These are phyloP conservation scores for Lipotes vexillifer DNA, from an alignment of 2,113 vertebrate genomes.

Conservation along the genomic window DNA sequence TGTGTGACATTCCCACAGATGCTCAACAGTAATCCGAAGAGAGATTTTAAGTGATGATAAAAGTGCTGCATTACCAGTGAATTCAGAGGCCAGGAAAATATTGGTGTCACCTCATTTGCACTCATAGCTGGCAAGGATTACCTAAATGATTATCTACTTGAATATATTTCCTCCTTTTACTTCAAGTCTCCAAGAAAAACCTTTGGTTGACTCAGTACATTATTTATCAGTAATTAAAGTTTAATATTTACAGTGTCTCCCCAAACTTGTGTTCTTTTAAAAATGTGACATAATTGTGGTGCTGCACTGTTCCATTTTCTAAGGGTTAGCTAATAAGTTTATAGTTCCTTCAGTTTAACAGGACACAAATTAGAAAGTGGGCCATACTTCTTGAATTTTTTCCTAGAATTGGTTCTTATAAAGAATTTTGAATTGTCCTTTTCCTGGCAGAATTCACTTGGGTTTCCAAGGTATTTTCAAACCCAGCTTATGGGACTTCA, in stretches of 20 bases:
- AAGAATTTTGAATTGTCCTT: slow-evolving; percentile 14
- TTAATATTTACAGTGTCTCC: background rate
- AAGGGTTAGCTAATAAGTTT: background rate
- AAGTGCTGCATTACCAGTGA: background rate
- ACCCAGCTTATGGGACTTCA: background rate
- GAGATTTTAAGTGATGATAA: background rate
- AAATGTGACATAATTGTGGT: background rate
- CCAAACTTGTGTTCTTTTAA: background rate
- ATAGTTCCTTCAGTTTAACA: background rate
- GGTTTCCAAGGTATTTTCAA: slow-evolving; percentile 37
- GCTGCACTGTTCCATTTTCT: background rate
- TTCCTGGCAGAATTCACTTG: background rate
- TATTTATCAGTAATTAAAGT: background rate
- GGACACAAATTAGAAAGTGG: slow-evolving; percentile 37
- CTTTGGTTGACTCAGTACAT: background rate
- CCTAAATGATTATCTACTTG: background rate
- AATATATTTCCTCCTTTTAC: background rate
- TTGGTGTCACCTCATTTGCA: background rate
- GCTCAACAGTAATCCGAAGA: background rate
- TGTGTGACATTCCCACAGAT: background rate
- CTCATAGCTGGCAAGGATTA: background rate
- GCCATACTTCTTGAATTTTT: background rate
- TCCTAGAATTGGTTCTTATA: background rate
- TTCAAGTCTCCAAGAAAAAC: background rate
- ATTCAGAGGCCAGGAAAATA: background rate